Evolutionary conservation across 2,113 vertebrate species (phyloP), one percentile per base, ranked within the genome.

Genomic region (Pseudois nayaur): DNA sequence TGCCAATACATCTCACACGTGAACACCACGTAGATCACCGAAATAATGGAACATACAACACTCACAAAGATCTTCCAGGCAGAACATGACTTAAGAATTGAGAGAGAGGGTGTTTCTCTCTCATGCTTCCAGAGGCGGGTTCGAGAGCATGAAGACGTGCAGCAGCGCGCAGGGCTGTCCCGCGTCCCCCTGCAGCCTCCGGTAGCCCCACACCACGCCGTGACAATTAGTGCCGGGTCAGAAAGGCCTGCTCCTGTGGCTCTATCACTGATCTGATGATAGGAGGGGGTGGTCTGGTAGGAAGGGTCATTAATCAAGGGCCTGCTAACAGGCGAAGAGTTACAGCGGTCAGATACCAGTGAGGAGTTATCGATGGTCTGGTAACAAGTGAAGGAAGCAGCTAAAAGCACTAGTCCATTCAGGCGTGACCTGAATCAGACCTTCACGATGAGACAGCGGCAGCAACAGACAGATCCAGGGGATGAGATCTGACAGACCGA

Each of bases 161-260:
- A 40, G n/a, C 16, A 71, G 33, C 16, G 36, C 17, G 1, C 1
- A 1, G 9, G n/a, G n/a, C 8, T 25, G 71, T 2, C 54, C 27
- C 3, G 2, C 36, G 2, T 19, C 36, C 14, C 19, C 40, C 31
- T 25, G 59, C 6, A 4, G 57, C 19, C 84, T 64, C 33, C 43
- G 25, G 60, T 3, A 48, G 25, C 27, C 9, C 27, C 25, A 40
- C 0, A 8, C 50, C 12, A 1, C 50, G 31, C 36, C 48, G 11
- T 60, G 43, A 40, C 52, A 3, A 1, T 5, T 0, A 16, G 8
- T 10, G 21, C 17, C 1, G 4, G n/a, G 81, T 9, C 54, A 27
- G n/a, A 54, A 36, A 9, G n/a, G 52, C 23, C 52, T 83, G 52
- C 4, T 15, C 3, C 23, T 4, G 11, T 3, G 21, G 64, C 21